A percentile compares a stretch with the other conserved stretches of the same genome.
Conservation (phyloP, 2,797 vertebrate species). For the Limosa lapponica region DNA sequence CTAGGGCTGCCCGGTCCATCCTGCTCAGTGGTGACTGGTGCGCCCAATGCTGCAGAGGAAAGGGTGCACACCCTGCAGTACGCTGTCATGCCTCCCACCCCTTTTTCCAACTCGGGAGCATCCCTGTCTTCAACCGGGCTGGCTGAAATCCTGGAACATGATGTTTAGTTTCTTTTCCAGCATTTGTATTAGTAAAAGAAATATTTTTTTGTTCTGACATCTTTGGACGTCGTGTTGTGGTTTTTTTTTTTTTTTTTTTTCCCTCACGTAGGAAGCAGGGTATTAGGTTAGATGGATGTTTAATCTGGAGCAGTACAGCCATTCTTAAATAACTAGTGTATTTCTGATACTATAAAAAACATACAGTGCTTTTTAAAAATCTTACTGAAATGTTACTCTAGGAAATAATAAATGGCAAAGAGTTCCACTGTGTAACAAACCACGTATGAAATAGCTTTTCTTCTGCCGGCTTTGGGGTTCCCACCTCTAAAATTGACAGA, state of each 20-base stretch:
- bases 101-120: neutral
- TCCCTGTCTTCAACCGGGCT: neutral
- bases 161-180: neutral
- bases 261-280: neutral
- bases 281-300: neutral
- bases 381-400: neutral
- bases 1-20: neutral
- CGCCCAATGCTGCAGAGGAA: neutral
- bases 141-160: neutral
- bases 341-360: neutral
- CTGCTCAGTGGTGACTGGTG: neutral
- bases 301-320: neutral
- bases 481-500: slow-evolving; percentile 1
- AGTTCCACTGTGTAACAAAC: neutral
- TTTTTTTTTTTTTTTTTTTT: neutral
- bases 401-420: neutral
- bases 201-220: neutral
- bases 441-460: neutral
- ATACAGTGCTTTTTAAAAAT: neutral
- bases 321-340: neutral
- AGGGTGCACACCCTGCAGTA: neutral
- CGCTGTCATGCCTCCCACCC: neutral
- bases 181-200: neutral
- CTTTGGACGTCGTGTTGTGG: neutral
- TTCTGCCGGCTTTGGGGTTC: neutral